Evolutionary conservation across 2,113 vertebrate genomes (phyloP), one percentile per base, ranked within the genome.

Genomic region (Toxotes chatareus): DNA sequence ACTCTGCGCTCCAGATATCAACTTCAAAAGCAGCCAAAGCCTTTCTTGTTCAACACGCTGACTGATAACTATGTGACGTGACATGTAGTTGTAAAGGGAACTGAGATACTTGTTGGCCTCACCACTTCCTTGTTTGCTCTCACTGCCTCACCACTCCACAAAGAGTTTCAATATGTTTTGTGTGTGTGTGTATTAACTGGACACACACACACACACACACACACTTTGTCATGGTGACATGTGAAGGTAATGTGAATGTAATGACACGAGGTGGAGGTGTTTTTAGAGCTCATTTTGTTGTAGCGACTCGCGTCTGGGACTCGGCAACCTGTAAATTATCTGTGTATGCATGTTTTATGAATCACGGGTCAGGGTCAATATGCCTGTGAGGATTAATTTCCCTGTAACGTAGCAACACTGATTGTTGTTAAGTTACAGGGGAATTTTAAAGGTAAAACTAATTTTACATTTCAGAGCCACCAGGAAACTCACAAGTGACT

Each of bases 111-210:
- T 10, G 40, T 32, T 56, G 71, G 49, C 68, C 19, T 64, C 32
- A 38, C 32, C n/a, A 46, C 67, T 80, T 79, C 82, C 71, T 55
- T 74, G 60, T 84, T 84, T 80, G 66, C 77, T 65, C 4, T 61
- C 13, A 5, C 38, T n/a, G 38, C 3, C 60, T 63, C 12, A 46
- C n/a, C 34, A 38, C 27, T 46, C 40, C 0, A n/a, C 5, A 14
- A 8, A 1, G 14, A 56, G 55, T 61, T 46, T 32, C 23, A 36
- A 47, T 11, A 21, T 6, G 12, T 77, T 61, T 21, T 59, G 23
- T 32, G 32, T 61, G 34, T 61, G 59, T 7, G 49, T 5, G 46
- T 2, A 13, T 5, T 27, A 27, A 56, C 10, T 4, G 11, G 3
- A 44, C 12, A 23, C 2, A 14, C 19, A 14, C 1, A 65, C 2